Conservation (phyloP, 1,140 invertebrate genomes). For the Lordiphosa clarofinis region DNA sequence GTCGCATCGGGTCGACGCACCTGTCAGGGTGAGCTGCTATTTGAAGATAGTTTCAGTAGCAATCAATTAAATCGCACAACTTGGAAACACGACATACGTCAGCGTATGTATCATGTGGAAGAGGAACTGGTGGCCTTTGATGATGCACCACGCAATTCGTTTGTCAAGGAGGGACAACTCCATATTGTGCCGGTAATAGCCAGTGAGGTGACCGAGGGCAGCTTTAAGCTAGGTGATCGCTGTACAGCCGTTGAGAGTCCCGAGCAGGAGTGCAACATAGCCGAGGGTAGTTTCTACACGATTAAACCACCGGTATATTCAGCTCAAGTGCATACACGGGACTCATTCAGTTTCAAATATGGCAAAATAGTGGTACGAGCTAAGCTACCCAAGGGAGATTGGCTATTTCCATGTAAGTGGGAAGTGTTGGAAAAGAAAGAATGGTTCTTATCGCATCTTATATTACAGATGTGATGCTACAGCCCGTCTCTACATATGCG, state of each 20-base stretch:
- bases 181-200: constrained; percentile 50
- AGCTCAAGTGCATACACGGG: constrained; percentile 53
- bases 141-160: constrained; percentile 37
- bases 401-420: constrained; percentile 58
- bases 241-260: constrained; percentile 54
- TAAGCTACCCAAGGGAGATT: constrained; percentile 61
- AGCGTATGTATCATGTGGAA: constrained; percentile 56
- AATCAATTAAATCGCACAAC: constrained; percentile 34
- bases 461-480: constrained; percentile 56
- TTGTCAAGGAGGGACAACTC: constrained; percentile 51
- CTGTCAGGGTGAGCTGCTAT: constrained; percentile 57
- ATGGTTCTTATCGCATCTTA: background rate
- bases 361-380: constrained; percentile 59
- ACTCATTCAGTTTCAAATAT: constrained; percentile 60
- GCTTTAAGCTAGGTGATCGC: constrained; percentile 48
- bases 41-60: constrained; percentile 56
- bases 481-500: constrained; percentile 57
- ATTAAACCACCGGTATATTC: constrained; percentile 62
- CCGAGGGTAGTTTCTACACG: constrained; percentile 39
- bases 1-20: constrained; percentile 14
- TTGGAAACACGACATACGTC: constrained; percentile 63
- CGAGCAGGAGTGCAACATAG: constrained; percentile 49
- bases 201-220: constrained; percentile 38
- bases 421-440: background rate
- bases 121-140: constrained; percentile 67